Conservation (phyloP, 2,113 vertebrate genomes). For the Ammospiza caudacuta region DNA sequence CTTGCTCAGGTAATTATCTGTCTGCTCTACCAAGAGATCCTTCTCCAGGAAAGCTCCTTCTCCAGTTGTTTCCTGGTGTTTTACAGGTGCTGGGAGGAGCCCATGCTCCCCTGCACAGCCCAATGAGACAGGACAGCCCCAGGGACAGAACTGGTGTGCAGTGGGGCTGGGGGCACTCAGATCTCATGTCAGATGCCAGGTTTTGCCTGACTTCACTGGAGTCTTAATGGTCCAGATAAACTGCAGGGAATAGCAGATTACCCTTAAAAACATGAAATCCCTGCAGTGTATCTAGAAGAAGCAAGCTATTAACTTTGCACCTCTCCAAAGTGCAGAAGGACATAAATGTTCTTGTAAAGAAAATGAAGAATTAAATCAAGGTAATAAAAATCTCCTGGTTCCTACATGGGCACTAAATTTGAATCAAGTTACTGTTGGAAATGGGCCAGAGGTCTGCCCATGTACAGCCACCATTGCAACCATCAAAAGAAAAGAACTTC, state of each 20-base stretch:
- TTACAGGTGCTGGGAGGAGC: not conserved
- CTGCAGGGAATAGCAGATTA: not conserved
- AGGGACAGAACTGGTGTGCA: not conserved
- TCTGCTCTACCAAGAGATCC: not conserved
- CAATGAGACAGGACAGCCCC: not conserved
- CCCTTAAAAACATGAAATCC: not conserved
- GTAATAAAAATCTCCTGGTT: not conserved
- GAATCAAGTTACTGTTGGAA: not conserved
- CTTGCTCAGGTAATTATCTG: not conserved
- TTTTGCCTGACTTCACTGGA: not conserved
- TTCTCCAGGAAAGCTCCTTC: not conserved
- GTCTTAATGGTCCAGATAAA: not conserved
- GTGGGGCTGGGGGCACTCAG: not conserved
- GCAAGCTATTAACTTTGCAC: slow-evolving; percentile 11
- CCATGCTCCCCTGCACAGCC: not conserved
- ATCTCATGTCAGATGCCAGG: not conserved
- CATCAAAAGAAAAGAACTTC: not conserved
- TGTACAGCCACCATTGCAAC: not conserved
- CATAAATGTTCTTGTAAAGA: slow-evolving; percentile 18
- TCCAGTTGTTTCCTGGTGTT: not conserved
- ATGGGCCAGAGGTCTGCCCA: not conserved
- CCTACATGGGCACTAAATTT: not conserved
- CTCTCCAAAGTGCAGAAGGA: not conserved
- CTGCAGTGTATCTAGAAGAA: not conserved
- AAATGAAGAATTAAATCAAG: slow-evolving; percentile 20